phyloP scores from a whole-genome alignment of 1,140 invertebrate species.

The Olivierus martensii region DNA sequence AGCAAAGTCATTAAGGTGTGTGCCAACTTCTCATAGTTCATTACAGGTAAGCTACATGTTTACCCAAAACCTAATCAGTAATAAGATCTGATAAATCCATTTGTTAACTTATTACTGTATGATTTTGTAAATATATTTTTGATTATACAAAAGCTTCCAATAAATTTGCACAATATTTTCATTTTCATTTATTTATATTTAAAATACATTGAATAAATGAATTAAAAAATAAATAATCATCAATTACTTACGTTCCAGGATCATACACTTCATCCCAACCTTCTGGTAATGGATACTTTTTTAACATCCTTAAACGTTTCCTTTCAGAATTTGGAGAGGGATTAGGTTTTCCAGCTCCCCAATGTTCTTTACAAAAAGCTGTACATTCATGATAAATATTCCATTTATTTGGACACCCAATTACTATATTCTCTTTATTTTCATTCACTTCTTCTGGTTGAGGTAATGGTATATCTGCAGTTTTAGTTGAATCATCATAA shows the following conservation, averaged over 20 bases:
- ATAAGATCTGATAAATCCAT: too few relatives aligned
- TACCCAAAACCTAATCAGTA: too few relatives aligned
- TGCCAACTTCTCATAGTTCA: too few relatives aligned
- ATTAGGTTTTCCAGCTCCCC: constrained; percentile 57
- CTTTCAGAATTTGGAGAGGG: constrained; percentile 57
- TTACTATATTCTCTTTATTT: constrained; percentile 1
- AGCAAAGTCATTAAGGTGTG: too few relatives aligned
- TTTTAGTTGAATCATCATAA: constrained; percentile 45
- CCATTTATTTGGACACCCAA: constrained; percentile 88
- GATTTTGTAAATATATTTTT: too few relatives aligned
- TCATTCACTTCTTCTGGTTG: background rate
- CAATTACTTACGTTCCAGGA: constrained; percentile 54
- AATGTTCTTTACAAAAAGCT: constrained; percentile 73
- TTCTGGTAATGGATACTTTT: constrained; percentile 78
- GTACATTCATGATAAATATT: constrained; percentile 91
- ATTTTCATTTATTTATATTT: too few relatives aligned
- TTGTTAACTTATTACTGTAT: too few relatives aligned
- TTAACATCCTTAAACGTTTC: constrained; percentile 56
- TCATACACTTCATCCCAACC: constrained; percentile 92
- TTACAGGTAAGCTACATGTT: too few relatives aligned
- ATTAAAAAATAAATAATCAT: too few relatives aligned
- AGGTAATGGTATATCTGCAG: background rate
- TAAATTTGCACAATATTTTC: too few relatives aligned
- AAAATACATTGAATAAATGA: too few relatives aligned
- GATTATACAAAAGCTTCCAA: too few relatives aligned